Conservation (phyloP, 64 coral and sea anemone genomes). For the Platygyra sinensis region DNA sequence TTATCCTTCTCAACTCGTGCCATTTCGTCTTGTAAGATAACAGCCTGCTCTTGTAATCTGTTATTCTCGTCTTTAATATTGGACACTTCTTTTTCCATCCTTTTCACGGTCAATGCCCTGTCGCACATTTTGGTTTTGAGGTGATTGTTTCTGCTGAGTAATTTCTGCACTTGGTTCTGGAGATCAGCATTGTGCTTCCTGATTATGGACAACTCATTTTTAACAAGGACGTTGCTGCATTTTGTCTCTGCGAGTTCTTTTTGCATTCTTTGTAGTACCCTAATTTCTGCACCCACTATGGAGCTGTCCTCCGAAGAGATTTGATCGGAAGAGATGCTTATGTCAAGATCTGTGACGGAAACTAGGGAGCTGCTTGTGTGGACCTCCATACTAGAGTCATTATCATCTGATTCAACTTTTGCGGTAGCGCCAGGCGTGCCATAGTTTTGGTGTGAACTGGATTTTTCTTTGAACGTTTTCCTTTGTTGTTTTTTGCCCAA, state of each 20-base stretch:
- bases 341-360: constrained; percentile 70
- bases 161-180: constrained; percentile 83
- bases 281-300: constrained; percentile 25
- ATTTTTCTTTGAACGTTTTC: neutral
- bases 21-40: constrained; percentile 71
- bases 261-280: constrained; percentile 72
- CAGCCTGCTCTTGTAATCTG: constrained; percentile 53
- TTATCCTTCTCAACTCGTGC: constrained; percentile 80
- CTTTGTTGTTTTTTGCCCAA: neutral
- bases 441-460: neutral
- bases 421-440: neutral
- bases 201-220: constrained; percentile 80
- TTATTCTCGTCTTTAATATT: constrained; percentile 73
- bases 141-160: constrained; percentile 73
- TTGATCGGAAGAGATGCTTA: constrained; percentile 72
- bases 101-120: constrained; percentile 61
- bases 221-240: constrained; percentile 81
- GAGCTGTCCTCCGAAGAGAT: constrained; percentile 68
- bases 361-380: constrained; percentile 78
- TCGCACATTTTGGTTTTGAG: constrained; percentile 89
- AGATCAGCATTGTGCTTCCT: constrained; percentile 82
- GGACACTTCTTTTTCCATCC: constrained; percentile 79
- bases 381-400: constrained; percentile 51
- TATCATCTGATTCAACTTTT: neutral
- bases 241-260: constrained; percentile 87